Conservation (phyloP, 2,113 vertebrate genomes). For the Mustelus asterias region DNA sequence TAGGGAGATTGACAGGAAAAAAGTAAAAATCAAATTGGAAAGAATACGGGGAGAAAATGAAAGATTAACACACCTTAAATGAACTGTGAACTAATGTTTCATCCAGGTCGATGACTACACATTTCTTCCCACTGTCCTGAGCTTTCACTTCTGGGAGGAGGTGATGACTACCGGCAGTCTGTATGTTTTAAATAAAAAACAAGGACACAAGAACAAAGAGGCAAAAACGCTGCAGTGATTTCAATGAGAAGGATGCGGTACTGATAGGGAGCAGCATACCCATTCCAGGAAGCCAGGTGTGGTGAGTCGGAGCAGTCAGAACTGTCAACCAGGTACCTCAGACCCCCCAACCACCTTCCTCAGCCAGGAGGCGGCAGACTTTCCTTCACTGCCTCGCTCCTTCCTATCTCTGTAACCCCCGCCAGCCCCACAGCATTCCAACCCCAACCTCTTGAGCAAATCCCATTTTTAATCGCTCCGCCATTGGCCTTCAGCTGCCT, state of each 20-base stretch:
- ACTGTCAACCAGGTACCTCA: neutral
- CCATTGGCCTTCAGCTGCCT: neutral
- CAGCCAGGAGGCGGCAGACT: neutral
- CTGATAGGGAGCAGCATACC: no score
- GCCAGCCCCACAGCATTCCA: no score
- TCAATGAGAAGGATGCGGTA: neutral
- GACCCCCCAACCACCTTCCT: neutral
- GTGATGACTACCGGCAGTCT: constrained; percentile 44
- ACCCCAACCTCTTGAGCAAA: no score
- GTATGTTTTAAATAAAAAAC: neutral
- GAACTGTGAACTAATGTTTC: constrained; percentile 90
- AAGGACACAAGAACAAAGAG: neutral
- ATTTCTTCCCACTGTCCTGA: constrained; percentile 79
- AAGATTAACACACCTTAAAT: constrained; percentile 69
- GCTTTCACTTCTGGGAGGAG: constrained; percentile 74
- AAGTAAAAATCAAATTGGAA: neutral
- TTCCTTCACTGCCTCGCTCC: neutral
- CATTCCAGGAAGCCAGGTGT: no score
- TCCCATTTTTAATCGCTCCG: no score
- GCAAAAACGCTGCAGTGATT: neutral
- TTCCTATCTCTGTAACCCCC: neutral
- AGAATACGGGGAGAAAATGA: neutral
- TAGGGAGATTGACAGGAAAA: neutral
- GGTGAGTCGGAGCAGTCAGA: no score
- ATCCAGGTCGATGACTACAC: constrained; percentile 87